These are phyloP conservation scores for Threskiornis aethiopicus DNA, from an alignment of 2,797 vertebrate species.

Conservation along the genomic window DNA sequence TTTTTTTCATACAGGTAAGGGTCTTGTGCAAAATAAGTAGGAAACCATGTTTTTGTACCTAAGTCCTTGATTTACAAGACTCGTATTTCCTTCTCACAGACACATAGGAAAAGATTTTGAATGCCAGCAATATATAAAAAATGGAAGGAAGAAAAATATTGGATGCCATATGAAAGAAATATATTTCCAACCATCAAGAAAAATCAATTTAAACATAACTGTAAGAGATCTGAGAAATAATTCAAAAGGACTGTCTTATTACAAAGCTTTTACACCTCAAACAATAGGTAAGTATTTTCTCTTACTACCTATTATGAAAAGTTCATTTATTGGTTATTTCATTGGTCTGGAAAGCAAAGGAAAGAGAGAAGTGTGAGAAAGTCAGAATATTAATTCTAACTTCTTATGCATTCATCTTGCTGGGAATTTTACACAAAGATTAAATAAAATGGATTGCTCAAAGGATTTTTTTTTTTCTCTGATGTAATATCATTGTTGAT, in stretches of 20 bases:
- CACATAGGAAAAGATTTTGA: neutral
- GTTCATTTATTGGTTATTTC: neutral
- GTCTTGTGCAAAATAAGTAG: neutral
- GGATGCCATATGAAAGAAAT: slow-evolving; percentile 56
- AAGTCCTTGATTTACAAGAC: neutral
- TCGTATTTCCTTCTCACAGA: neutral
- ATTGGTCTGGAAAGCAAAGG: neutral
- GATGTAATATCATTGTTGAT: neutral
- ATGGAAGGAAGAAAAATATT: slow-evolving; percentile 19
- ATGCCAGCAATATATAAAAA: slow-evolving; percentile 56
- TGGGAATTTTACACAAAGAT: neutral
- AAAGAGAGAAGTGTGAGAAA: neutral
- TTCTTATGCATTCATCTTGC: neutral
- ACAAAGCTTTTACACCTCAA: slow-evolving; percentile 26
- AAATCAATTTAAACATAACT: slow-evolving; percentile 25
- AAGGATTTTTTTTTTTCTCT: neutral
- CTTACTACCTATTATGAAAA: neutral
- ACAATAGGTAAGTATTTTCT: slow-evolving; percentile 38
- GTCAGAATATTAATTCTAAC: neutral
- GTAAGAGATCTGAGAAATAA: neutral
- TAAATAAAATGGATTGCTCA: neutral
- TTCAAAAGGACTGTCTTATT: neutral
- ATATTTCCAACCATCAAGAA: neutral
- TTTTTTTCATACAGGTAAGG: slow-evolving; percentile 25
- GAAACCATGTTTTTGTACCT: neutral